Conservation (phyloP, 2,797 vertebrate species). For the Malacoctenus gilli region DNA sequence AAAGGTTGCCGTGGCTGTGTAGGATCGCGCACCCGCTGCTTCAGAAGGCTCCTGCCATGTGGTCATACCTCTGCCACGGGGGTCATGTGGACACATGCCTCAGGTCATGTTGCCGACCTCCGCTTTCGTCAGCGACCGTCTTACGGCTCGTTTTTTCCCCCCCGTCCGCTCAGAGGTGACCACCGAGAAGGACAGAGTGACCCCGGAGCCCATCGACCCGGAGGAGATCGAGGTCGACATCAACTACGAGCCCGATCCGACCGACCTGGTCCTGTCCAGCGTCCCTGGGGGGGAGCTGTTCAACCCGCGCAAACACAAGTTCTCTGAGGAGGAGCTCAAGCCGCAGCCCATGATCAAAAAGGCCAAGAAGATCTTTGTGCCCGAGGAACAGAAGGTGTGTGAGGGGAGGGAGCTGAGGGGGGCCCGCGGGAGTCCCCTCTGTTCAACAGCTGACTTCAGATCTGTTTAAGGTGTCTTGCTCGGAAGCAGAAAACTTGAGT, state of each 20-base stretch:
- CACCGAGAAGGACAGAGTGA: slow-evolving; percentile 78
- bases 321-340: slow-evolving; percentile 94
- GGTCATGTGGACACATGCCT: too few relatives aligned
- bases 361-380: slow-evolving; percentile 96
- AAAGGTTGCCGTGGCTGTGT: too few relatives aligned
- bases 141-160: background rate
- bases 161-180: slow-evolving; percentile 77
- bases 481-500: too few relatives aligned
- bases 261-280: slow-evolving; percentile 94
- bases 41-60: too few relatives aligned
- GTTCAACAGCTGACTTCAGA: background rate
- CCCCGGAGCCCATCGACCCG: slow-evolving; percentile 84
- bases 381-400: slow-evolving; percentile 92
- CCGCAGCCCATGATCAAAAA: slow-evolving; percentile 99
- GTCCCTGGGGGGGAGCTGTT: slow-evolving; percentile 96
- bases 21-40: too few relatives aligned
- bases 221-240: slow-evolving; percentile 89
- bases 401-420: background rate
- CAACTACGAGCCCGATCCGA: slow-evolving; percentile 94
- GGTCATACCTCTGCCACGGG: too few relatives aligned
- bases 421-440: background rate
- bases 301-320: slow-evolving; percentile 94
- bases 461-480: too few relatives aligned
- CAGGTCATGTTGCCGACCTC: too few relatives aligned
- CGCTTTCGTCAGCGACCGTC: too few relatives aligned